A percentile compares a stretch with the other conserved stretches of the same genome.
phyloP scores from a whole-genome alignment of 64 coral and sea anemone genomes.

The Stichodactyla mertensii region DNA sequence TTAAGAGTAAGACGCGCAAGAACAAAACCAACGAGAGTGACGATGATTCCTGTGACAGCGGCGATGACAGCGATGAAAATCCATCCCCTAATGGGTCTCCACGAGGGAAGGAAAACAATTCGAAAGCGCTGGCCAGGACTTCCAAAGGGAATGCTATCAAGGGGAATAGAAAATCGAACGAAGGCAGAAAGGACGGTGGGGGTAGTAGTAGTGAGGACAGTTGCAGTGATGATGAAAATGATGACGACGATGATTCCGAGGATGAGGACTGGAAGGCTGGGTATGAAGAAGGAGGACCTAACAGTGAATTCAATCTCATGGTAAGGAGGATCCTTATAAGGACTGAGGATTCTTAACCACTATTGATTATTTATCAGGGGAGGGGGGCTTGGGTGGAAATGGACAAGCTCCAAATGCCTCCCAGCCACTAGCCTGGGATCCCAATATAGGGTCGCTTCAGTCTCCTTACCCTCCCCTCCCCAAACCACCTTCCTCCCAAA shows the following conservation, averaged over 20 bases:
- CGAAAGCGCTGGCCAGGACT: background rate
- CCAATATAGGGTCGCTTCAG: no score
- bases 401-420: no score
- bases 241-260: slow-evolving; percentile 41
- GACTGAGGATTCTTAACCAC: background rate
- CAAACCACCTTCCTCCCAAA: no score
- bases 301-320: slow-evolving; percentile 95
- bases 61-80: slow-evolving; percentile 57
- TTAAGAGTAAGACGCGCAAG: slow-evolving; percentile 47
- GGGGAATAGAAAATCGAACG: background rate
- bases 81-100: slow-evolving; percentile 18
- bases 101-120: slow-evolving; percentile 21
- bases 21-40: slow-evolving; percentile 32
- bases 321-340: slow-evolving; percentile 24
- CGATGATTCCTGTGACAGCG: slow-evolving; percentile 79
- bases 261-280: slow-evolving; percentile 91
- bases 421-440: no score
- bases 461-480: no score
- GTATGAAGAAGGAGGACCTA: slow-evolving; percentile 59
- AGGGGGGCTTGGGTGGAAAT: no score
- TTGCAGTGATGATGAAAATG: slow-evolving; percentile 41
- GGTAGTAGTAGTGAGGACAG: slow-evolving; percentile 62
- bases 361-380: background rate
- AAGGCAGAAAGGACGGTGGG: slow-evolving; percentile 38
- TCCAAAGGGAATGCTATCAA: slow-evolving; percentile 13